A percentile compares a stretch with the other conserved stretches of the same genome.
Conservation (phyloP, 2,113 vertebrate genomes). For the Podilymbus podiceps region DNA sequence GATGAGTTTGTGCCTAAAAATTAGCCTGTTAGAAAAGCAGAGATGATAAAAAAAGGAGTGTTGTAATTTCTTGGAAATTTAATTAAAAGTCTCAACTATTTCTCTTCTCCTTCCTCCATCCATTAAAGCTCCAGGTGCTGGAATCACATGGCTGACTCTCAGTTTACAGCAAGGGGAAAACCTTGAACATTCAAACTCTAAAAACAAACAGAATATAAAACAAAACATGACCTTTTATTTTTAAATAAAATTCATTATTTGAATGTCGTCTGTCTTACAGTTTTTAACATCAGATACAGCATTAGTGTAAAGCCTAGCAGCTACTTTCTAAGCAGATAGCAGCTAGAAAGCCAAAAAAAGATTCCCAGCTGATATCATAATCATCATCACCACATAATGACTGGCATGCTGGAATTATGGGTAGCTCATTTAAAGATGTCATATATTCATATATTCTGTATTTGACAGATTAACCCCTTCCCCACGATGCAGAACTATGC, state of each 20-base stretch:
- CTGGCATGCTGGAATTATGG: not conserved
- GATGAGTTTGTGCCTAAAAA: not conserved
- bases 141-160: not conserved
- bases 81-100: not conserved
- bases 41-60: not conserved
- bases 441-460: not conserved
- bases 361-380: slow-evolving; percentile 4
- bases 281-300: not conserved
- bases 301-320: slow-evolving; percentile 2
- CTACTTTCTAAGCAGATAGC: slow-evolving; percentile 12
- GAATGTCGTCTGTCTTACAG: not conserved
- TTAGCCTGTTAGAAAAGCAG: not conserved
- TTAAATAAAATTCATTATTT: not conserved
- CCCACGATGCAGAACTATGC: not conserved
- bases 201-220: not conserved
- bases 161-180: not conserved
- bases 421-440: slow-evolving; percentile 9
- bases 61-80: not conserved
- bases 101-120: not conserved
- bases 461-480: slow-evolving; percentile 7
- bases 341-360: slow-evolving; percentile 33
- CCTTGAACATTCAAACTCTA: not conserved
- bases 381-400: slow-evolving; percentile 41
- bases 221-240: not conserved
- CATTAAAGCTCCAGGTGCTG: not conserved